Conservation (phyloP, 2,113 vertebrate genomes). For the Aleadryas rufinucha region DNA sequence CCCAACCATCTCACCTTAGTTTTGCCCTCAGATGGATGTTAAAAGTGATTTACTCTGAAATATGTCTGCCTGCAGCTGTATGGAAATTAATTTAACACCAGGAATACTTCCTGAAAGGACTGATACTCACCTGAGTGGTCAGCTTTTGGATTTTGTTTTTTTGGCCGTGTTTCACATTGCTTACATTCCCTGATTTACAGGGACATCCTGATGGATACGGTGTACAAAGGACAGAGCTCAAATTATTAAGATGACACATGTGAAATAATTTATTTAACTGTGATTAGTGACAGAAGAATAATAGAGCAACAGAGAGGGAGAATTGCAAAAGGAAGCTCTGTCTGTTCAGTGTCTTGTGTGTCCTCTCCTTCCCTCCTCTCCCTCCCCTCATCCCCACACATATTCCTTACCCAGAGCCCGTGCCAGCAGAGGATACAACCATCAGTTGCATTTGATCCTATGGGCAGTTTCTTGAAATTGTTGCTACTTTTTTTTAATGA, state of each 20-base stretch:
- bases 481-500: constrained; percentile 2
- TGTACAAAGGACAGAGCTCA: neutral
- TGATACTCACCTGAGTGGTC: neutral
- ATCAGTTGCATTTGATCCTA: neutral
- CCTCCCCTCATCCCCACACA: neutral
- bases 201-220: neutral
- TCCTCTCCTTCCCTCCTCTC: neutral
- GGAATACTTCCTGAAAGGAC: neutral
- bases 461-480: neutral
- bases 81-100: neutral
- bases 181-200: neutral
- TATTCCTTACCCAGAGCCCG: neutral
- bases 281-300: neutral
- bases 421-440: neutral
- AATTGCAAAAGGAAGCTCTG: neutral
- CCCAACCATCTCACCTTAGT: neutral
- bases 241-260: neutral
- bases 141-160: neutral
- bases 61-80: neutral
- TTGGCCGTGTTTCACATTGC: rapidly evolving
- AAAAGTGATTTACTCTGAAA: neutral
- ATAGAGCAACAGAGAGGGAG: neutral
- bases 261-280: neutral
- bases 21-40: neutral
- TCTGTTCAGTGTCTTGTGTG: neutral